A percentile compares a stretch with the other conserved stretches of the same genome.
Conservation (phyloP, 2,797 vertebrate species). For the Otolemur crassicaudatus region DNA sequence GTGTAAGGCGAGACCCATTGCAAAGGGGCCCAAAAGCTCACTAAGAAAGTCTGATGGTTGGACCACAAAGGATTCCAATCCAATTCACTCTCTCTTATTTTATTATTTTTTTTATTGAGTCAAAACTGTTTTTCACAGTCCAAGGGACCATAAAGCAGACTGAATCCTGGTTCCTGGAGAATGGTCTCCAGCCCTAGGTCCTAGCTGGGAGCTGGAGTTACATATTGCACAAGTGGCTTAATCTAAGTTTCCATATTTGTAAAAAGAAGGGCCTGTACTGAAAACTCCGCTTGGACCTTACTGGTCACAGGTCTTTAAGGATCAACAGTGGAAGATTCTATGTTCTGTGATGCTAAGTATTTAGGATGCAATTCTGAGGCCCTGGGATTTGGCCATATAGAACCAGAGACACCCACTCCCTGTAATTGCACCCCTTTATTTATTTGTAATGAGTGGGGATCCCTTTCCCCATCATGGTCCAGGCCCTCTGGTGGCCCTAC, state of each 20-base stretch:
- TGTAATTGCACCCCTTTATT: not conserved
- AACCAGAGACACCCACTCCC: slow-evolving; percentile 48
- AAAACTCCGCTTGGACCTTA: not conserved
- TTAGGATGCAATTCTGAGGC: not conserved
- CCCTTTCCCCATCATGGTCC: not conserved
- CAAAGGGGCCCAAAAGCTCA: not conserved
- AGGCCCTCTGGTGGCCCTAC: not conserved
- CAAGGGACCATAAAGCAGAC: not conserved
- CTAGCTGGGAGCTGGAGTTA: not conserved
- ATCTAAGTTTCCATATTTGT: not conserved
- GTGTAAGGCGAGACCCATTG: not conserved
- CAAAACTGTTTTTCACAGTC: not conserved
- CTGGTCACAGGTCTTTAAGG: not conserved
- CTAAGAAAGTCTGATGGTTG: not conserved
- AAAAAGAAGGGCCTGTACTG: not conserved
- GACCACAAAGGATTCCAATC: not conserved
- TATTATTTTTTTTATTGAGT: not conserved
- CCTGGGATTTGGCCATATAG: not conserved
- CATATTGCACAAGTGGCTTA: not conserved
- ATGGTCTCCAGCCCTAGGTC: not conserved
- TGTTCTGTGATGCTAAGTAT: not conserved
- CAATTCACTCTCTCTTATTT: not conserved
- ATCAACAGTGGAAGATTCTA: not conserved
- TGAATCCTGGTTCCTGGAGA: not conserved
- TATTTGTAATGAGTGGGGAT: slow-evolving; percentile 57